A percentile compares a stretch with the other conserved stretches of the same genome.
phyloP scores from a whole-genome alignment of 2,797 vertebrate genomes.

The Anas capensis region DNA sequence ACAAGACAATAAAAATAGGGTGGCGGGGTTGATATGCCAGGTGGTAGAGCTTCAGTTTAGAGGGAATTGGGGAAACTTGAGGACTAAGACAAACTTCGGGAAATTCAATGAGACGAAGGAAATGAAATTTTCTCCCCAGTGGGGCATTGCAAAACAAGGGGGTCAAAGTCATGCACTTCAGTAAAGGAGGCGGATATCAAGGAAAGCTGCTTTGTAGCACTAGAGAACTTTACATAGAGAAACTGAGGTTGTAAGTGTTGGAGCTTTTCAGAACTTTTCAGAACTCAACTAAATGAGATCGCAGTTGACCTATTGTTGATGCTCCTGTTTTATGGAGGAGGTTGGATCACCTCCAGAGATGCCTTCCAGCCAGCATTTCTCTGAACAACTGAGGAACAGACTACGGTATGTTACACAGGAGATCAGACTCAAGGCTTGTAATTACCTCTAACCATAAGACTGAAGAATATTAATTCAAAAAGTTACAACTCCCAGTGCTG shows the following conservation, averaged over 20 bases:
- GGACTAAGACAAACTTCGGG: background rate
- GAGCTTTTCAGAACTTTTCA: background rate
- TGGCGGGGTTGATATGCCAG: rapidly evolving
- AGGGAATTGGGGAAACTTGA: background rate
- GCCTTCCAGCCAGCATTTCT: background rate
- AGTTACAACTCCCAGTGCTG: background rate
- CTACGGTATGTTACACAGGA: background rate
- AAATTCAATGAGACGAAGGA: background rate
- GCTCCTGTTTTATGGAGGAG: background rate
- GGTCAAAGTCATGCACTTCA: rapidly evolving
- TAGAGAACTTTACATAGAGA: background rate
- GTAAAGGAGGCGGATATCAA: background rate
- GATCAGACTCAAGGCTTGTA: background rate
- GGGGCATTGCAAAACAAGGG: background rate
- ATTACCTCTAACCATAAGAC: background rate
- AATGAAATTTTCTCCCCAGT: background rate
- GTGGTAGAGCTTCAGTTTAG: background rate
- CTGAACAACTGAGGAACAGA: background rate
- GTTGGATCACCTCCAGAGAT: background rate
- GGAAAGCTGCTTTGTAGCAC: background rate
- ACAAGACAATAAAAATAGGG: background rate
- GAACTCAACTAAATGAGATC: background rate
- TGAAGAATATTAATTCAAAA: background rate
- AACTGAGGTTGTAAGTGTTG: background rate
- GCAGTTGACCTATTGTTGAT: rapidly evolving